Percentiles rank a stretch among this genome's conserved stretches.
phyloP scores from a whole-genome alignment of 2,797 vertebrate species.

The Esox lucius region DNA sequence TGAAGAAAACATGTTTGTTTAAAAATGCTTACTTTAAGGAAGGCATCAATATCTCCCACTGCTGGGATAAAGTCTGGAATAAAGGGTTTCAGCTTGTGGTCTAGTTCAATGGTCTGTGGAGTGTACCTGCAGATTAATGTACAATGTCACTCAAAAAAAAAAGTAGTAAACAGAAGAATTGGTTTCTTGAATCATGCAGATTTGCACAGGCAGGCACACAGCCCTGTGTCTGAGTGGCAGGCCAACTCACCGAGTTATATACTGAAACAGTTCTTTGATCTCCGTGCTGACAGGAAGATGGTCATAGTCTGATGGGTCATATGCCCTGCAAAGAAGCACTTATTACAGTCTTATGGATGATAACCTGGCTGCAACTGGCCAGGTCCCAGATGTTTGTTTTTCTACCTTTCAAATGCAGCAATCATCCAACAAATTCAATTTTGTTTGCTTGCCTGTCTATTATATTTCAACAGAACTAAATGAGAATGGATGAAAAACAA shows the following conservation, averaged over 20 bases:
- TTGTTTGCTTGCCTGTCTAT: no score
- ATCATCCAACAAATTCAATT: no score
- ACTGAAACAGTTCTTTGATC: slow-evolving; percentile 92
- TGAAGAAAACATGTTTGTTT: neutral
- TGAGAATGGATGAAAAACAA: no score
- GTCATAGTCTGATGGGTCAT: slow-evolving; percentile 85
- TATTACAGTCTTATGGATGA: neutral
- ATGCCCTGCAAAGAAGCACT: slow-evolving; percentile 67
- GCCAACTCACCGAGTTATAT: slow-evolving; percentile 83
- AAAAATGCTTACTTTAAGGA: slow-evolving; percentile 83
- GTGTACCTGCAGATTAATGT: slow-evolving; percentile 77
- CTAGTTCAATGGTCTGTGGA: slow-evolving; percentile 84
- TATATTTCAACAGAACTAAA: no score
- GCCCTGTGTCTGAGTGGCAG: neutral
- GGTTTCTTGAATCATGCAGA: neutral
- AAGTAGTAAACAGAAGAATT: no score
- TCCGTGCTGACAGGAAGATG: slow-evolving; percentile 87
- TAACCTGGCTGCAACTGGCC: no score
- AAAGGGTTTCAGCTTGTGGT: slow-evolving; percentile 92
- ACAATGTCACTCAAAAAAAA: no score
- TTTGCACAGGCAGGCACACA: neutral
- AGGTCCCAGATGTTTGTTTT: no score
- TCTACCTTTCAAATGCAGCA: no score
- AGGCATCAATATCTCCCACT: slow-evolving; percentile 95
- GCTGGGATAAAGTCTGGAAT: slow-evolving; percentile 97